Conservation (phyloP, 2,797 vertebrate genomes). For the Pagetopsis macropterus region DNA sequence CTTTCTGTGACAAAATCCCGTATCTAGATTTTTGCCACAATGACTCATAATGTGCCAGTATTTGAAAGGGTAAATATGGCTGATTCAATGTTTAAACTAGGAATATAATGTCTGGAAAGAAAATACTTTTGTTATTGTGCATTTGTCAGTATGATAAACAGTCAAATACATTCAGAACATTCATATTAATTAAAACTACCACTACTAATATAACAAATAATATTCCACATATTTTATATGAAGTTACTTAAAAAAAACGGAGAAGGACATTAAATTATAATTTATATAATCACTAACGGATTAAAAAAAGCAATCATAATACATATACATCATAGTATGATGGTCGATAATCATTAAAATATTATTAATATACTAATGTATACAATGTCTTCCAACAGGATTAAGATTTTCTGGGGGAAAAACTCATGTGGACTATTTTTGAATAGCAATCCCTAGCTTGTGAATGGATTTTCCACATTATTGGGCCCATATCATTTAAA, state of each 20-base stretch:
- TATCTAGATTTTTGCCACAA: neutral
- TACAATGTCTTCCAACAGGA: neutral
- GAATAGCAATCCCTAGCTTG: neutral
- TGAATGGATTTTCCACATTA: constrained; percentile 38
- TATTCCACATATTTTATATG: neutral
- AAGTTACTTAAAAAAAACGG: neutral
- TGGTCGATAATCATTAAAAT: neutral
- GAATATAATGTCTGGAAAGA: neutral
- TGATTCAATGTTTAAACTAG: neutral
- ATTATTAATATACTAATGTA: constrained; percentile 5
- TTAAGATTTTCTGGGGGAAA: constrained; percentile 3
- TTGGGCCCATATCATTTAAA: neutral
- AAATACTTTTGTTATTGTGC: neutral
- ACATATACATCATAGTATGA: too few relatives aligned
- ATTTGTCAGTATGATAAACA: neutral
- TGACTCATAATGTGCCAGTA: neutral
- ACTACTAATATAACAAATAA: neutral
- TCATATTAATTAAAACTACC: neutral
- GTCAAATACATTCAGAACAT: neutral
- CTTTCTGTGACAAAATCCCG: neutral
- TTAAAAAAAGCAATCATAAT: too few relatives aligned
- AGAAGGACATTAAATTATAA: neutral
- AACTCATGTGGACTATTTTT: neutral
- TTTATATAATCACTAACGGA: too few relatives aligned
- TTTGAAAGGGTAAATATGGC: neutral